Base-by-base conservation (phyloP, 2,797 vertebrate genomes). In the Austrolebias charrua region DNA sequence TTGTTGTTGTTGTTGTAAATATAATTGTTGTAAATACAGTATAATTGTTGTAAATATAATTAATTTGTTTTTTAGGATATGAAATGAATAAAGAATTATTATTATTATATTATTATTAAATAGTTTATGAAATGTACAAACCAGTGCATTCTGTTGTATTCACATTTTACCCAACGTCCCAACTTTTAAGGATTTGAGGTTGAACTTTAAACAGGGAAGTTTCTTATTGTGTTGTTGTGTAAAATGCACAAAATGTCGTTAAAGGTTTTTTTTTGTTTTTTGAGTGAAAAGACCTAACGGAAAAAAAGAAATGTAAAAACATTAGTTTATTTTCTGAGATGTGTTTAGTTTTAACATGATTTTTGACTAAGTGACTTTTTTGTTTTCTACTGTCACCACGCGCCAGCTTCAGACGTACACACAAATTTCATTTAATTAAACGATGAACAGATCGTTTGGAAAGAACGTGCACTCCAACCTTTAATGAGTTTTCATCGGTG, bases 251-350 rank as follows among this genome's bases (percentile, higher is more conserved):
- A 52, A 55, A 48, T 50, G 9, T 42, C 67, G 47, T 52, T 56
- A 19, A 40, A 35, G 16, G 1, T 3, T 42, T 72, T 52, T 51
- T 65, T 58, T 72, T 52, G 52, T 65, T 58, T 51, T 18, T 60
- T 64, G 1, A 66, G 28, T 44, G 51, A 57, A 58, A 47, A 57
- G 55, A 79, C 66, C 67, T 45, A 71, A 65, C 61, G 24, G 77
- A 11, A 68, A 42, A 33, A 69, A 50, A 33, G 1, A 4, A 2
- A 47, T 44, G 24, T 68, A 46, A n/a, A 3, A 29, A 40, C 18
- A 14, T 47, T 16, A 1, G 13, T 66, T 73, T 55, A 35, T 57
- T 56, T 63, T 42, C 29, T 40, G 44, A 60, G 43, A 53, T 42
- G 57, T 53, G 28, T 5, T 15, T 31, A 47, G 19, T 8, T n/a